Evolutionary conservation across 2,797 vertebrate genomes (phyloP).

Genomic region (Macropus fuliginosus): DNA sequence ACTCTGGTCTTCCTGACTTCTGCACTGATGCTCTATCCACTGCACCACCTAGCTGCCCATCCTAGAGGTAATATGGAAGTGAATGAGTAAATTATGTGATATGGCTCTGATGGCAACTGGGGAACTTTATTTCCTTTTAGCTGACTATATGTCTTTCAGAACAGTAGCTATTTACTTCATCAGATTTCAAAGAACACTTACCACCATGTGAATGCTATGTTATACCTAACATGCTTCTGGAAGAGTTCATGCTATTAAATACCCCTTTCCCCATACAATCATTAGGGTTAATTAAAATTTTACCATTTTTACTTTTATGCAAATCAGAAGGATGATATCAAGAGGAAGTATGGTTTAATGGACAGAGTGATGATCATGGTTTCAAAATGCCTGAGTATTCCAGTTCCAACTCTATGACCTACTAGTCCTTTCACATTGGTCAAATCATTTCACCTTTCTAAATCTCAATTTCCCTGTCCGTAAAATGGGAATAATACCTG

Average conservation of each 20-base stretch:
- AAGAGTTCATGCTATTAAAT: not conserved
- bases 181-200: slow-evolving; percentile 30
- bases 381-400: not conserved
- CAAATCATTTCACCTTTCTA: not conserved
- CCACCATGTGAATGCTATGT: slow-evolving; percentile 1
- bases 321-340: not conserved
- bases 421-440: not conserved
- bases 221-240: not conserved
- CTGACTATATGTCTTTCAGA: not conserved
- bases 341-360: not conserved
- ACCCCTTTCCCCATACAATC: not conserved
- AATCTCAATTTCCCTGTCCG: not conserved
- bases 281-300: not conserved
- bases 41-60: no score
- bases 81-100: not conserved
- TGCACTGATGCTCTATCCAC: no score
- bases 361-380: not conserved
- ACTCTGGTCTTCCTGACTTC: no score
- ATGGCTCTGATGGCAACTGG: not conserved
- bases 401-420: not conserved
- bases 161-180: not conserved
- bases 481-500: not conserved
- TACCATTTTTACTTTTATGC: not conserved
- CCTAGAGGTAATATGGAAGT: not conserved
- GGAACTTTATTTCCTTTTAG: not conserved